Evolutionary conservation across 2,888 invertebrate species (phyloP).

Genomic region (Nomada fabriciana): DNA sequence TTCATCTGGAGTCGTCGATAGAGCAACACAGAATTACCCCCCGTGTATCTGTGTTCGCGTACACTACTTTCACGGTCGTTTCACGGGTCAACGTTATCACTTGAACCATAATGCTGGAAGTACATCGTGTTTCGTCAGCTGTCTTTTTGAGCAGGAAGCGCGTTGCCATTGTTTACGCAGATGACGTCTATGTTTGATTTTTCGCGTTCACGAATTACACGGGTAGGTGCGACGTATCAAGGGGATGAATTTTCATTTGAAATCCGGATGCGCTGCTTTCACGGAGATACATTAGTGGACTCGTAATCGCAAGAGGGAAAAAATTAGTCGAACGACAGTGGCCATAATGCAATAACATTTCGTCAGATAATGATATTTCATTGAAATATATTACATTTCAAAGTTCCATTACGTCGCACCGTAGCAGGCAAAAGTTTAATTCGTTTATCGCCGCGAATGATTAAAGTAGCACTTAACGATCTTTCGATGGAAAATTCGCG

Average conservation of each 20-base stretch:
- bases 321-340: too few relatives aligned
- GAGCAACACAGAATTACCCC: constrained; percentile 20
- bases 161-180: constrained; percentile 1
- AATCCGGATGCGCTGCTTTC: not conserved
- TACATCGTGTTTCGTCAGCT: constrained; percentile 10
- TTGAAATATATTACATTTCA: not conserved
- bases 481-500: constrained; percentile 1
- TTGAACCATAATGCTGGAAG: constrained; percentile 39
- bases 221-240: too few relatives aligned
- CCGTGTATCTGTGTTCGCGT: not conserved
- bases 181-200: not conserved
- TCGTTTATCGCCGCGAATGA: not conserved
- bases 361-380: not conserved
- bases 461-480: not conserved
- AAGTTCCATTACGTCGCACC: too few relatives aligned
- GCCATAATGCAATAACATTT: not conserved
- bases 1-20: constrained; percentile 10
- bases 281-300: not conserved
- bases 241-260: too few relatives aligned
- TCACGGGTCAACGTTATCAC: not conserved
- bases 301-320: not conserved
- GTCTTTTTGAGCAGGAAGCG: constrained; percentile 13
- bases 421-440: not conserved
- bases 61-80: not conserved
- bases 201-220: too few relatives aligned